Conservation (phyloP, 2,888 invertebrate genomes). For the Drosophila longiperda region DNA sequence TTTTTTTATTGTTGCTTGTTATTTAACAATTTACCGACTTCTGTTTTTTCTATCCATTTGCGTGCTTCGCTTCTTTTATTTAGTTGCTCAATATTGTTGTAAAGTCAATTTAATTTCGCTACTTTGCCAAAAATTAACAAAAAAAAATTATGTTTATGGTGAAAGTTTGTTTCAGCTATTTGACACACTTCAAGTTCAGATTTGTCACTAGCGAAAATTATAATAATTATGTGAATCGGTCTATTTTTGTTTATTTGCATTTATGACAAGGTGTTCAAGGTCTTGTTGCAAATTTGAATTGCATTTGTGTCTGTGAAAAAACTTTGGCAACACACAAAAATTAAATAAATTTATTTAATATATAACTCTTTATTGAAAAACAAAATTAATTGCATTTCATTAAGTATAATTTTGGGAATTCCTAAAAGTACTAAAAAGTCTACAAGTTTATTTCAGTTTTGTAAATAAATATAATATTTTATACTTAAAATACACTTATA, state of each 20-base stretch:
- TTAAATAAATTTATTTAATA: not conserved
- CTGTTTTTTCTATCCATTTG: slow-evolving; percentile 31
- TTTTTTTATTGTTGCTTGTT: slow-evolving; percentile 53
- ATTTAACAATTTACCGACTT: slow-evolving; percentile 55
- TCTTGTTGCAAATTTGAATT: not conserved
- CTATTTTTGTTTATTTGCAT: not conserved
- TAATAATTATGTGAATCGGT: slow-evolving; percentile 28
- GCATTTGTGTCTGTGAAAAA: not conserved
- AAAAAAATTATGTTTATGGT: slow-evolving; percentile 10
- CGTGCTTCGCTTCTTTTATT: slow-evolving; percentile 30
- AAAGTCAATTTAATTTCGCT: slow-evolving; percentile 41
- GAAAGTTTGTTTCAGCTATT: slow-evolving; percentile 39
- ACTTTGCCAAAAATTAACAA: slow-evolving; percentile 2
- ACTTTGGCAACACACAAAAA: not conserved
- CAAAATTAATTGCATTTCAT: not conserved
- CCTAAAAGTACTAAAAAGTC: not conserved
- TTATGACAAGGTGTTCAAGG: slow-evolving; percentile 7
- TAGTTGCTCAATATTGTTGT: slow-evolving; percentile 26
- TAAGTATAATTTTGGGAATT: too few relatives aligned
- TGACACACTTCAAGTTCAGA: slow-evolving; percentile 38
- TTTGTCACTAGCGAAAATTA: slow-evolving; percentile 19
- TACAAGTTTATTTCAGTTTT: not conserved
- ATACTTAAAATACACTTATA: not conserved
- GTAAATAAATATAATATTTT: not conserved
- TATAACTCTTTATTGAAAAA: not conserved